Percentiles rank a stretch among this genome's conserved stretches.
These are phyloP conservation scores for Bombus waltoni DNA, from an alignment of 1,140 invertebrate species.

Conservation along the genomic window DNA sequence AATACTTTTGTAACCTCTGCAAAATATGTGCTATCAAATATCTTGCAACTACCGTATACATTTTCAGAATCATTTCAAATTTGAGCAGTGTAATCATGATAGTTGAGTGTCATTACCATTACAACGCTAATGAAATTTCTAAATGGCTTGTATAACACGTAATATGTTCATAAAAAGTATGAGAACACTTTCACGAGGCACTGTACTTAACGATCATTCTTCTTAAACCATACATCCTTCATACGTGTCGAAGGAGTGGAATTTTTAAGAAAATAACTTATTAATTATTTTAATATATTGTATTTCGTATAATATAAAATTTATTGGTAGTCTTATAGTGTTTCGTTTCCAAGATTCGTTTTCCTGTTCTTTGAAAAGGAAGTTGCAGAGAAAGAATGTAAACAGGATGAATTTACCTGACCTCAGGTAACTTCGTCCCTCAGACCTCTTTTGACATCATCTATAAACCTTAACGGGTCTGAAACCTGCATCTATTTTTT, in stretches of 20 bases:
- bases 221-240: neutral
- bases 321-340: neutral
- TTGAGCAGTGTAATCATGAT: too few species aligned
- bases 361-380: neutral
- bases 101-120: too few species aligned
- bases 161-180: too few species aligned
- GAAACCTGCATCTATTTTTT: neutral
- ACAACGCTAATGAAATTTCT: too few species aligned
- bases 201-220: neutral
- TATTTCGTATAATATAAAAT: neutral
- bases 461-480: neutral
- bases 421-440: neutral
- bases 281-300: neutral
- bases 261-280: too few species aligned
- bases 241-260: too few species aligned
- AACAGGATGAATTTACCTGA: slow-evolving; percentile 24
- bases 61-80: too few species aligned
- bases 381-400: neutral
- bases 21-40: too few species aligned
- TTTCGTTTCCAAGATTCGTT: neutral
- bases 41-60: too few species aligned
- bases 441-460: neutral
- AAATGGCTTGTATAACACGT: too few species aligned
- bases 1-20: too few species aligned
- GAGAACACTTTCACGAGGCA: too few species aligned